A percentile compares a stretch with the other conserved stretches of the same genome.
These are phyloP conservation scores for Elysia crispata DNA, from an alignment of 2,888 invertebrate species.

Conservation along the genomic window DNA sequence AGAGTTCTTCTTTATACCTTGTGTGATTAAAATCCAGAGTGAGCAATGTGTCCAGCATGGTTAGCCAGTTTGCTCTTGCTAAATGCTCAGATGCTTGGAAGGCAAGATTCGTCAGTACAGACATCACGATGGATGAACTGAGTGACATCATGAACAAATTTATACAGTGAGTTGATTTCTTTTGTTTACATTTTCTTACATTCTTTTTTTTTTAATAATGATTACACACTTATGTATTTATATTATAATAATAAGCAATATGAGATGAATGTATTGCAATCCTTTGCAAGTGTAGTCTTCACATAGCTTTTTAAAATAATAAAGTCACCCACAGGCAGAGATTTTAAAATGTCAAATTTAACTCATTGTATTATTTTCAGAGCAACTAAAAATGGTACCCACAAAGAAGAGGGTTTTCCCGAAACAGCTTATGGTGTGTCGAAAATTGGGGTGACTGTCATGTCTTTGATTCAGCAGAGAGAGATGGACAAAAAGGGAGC, in stretches of 20 bases:
- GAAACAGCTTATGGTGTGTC: slow-evolving; percentile 84
- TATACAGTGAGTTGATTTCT: slow-evolving; percentile 78
- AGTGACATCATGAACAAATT: slow-evolving; percentile 83
- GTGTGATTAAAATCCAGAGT: slow-evolving; percentile 43
- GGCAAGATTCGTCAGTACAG: slow-evolving; percentile 72
- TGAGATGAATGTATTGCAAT: no score
- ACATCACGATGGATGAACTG: slow-evolving; percentile 82
- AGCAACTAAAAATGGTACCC: slow-evolving; percentile 79
- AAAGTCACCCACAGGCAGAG: no score
- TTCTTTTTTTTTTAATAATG: neutral
- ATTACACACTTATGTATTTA: no score
- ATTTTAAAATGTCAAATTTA: no score
- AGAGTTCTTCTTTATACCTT: neutral
- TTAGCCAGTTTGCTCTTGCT: slow-evolving; percentile 81
- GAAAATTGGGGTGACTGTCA: slow-evolving; percentile 86
- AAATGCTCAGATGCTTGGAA: slow-evolving; percentile 75
- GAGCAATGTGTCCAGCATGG: slow-evolving; percentile 84
- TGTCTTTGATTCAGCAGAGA: slow-evolving; percentile 84
- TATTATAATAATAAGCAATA: no score
- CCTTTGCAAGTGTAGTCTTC: no score
- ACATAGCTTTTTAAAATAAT: no score
- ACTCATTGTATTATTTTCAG: slow-evolving; percentile 30
- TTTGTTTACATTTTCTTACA: neutral
- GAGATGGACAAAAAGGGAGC: slow-evolving; percentile 77
- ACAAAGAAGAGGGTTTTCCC: slow-evolving; percentile 81